Evolutionary conservation across 2,888 invertebrate species (phyloP).

Genomic region (Ypsolopha sequella): DNA sequence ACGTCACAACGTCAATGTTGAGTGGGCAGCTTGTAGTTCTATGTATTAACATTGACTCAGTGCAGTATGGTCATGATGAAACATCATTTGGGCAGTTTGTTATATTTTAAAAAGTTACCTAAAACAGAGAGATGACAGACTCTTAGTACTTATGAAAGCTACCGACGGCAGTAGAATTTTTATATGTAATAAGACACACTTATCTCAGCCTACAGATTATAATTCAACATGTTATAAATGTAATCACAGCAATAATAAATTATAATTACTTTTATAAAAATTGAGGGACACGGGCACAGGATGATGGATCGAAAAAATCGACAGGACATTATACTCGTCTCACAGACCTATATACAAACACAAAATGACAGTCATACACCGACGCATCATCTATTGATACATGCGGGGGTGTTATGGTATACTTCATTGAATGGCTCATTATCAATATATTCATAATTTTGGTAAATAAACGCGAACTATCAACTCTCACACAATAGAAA

Average conservation of each 20-base stretch:
- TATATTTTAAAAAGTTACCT: slow-evolving; percentile 20
- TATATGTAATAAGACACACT: slow-evolving; percentile 41
- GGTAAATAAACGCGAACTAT: slow-evolving; percentile 57
- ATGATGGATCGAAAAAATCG: slow-evolving; percentile 48
- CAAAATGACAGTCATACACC: slow-evolving; percentile 13
- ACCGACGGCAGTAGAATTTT: slow-evolving; percentile 34
- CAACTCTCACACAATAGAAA: slow-evolving; percentile 62
- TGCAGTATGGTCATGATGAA: slow-evolving; percentile 19
- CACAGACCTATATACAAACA: slow-evolving; percentile 51
- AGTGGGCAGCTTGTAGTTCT: neutral
- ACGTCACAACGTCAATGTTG: too few species aligned
- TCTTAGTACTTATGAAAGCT: slow-evolving; percentile 26
- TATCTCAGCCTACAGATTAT: slow-evolving; percentile 43
- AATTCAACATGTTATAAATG: slow-evolving; percentile 58
- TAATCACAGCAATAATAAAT: slow-evolving; percentile 66
- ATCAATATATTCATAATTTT: slow-evolving; percentile 52
- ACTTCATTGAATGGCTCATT: slow-evolving; percentile 16
- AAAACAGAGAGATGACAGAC: slow-evolving; percentile 21
- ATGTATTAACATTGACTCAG: slow-evolving; percentile 17
- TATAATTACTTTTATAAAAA: slow-evolving; percentile 21
- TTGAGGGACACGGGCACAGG: slow-evolving; percentile 5
- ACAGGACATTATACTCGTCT: slow-evolving; percentile 51
- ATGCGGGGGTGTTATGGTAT: neutral
- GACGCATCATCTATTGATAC: too few species aligned
- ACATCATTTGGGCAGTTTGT: slow-evolving; percentile 20